A percentile compares a stretch with the other conserved stretches of the same genome.
phyloP scores from a whole-genome alignment of 53 echinoderm and acorn worm genomes.

The Hippasteria phrygiana region DNA sequence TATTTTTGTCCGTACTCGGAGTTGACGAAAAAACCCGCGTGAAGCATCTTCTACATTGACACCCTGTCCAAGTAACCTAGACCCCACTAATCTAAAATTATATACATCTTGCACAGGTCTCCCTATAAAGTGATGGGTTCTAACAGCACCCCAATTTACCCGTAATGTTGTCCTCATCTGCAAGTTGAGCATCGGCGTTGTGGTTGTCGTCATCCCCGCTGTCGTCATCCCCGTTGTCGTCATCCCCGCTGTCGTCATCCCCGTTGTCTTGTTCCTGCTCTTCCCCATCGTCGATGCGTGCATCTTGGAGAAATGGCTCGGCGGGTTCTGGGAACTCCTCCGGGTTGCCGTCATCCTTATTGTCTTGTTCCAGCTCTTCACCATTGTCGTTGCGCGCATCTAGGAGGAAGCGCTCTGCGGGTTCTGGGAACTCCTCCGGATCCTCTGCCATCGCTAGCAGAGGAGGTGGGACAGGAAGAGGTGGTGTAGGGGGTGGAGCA shows the following conservation, averaged over 20 bases:
- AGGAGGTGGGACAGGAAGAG: not conserved
- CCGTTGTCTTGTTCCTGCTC: no score
- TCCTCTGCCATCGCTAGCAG: not conserved
- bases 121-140: not conserved
- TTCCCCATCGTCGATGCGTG: no score
- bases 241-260: no score
- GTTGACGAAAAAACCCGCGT: not conserved
- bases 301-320: no score
- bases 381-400: no score
- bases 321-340: no score
- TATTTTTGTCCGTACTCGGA: constrained; percentile 24
- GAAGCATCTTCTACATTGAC: not conserved
- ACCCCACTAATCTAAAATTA: constrained; percentile 32
- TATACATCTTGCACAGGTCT: constrained; percentile 19
- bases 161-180: no score
- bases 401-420: not conserved
- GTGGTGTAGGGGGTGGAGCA: not conserved
- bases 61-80: not conserved
- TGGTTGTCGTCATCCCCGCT: no score
- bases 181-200: no score
- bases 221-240: no score
- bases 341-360: no score
- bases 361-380: no score
- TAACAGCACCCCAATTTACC: constrained; percentile 28
- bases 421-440: not conserved